Evolutionary conservation across 2,113 vertebrate species (phyloP).

Genomic region (Numida meleagris): DNA sequence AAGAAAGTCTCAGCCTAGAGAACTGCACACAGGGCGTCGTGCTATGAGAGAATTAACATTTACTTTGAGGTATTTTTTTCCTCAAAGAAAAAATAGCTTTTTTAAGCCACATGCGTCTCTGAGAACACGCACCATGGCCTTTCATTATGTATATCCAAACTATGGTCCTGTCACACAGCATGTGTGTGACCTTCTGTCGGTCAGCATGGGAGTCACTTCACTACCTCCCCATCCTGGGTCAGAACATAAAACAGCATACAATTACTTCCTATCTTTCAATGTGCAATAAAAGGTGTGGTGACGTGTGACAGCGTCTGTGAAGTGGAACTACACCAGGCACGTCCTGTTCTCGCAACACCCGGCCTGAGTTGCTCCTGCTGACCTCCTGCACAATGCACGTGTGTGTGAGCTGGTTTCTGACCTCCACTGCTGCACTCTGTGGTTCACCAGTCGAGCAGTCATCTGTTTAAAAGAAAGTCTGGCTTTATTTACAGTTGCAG

Average conservation of each 20-base stretch:
- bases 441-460: background rate
- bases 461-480: background rate
- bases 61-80: background rate
- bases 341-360: background rate
- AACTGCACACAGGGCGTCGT: background rate
- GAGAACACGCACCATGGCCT: background rate
- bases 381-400: background rate
- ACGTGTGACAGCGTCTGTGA: rapidly evolving
- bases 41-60: background rate
- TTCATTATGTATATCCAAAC: background rate
- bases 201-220: background rate
- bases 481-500: background rate
- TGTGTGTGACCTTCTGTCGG: too few species aligned
- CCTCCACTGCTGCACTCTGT: background rate
- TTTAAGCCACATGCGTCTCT: background rate
- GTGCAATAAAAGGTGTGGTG: too few species aligned
- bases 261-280: background rate
- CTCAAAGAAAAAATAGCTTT: background rate
- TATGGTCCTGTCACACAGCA: rapidly evolving
- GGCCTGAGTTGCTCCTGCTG: background rate
- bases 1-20: background rate
- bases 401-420: background rate
- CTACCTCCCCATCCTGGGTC: background rate
- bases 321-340: background rate
- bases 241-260: background rate